A percentile compares a stretch with the other conserved stretches of the same genome.
Evolutionary conservation across 2,797 vertebrate genomes (phyloP).

Genomic region (Vireo griseus): DNA sequence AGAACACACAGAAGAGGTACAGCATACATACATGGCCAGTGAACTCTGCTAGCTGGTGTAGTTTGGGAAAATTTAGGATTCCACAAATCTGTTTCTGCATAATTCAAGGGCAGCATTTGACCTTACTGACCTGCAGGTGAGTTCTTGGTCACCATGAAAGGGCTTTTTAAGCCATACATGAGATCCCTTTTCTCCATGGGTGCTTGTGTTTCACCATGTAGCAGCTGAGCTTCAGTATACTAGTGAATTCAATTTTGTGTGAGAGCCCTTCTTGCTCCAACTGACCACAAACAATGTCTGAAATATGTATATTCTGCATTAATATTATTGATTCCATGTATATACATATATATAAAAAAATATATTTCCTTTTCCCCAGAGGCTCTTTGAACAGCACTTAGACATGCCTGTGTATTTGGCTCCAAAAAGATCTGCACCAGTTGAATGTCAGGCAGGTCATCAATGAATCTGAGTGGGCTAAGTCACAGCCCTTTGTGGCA

Average conservation of each 20-base stretch:
- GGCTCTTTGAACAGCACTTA: background rate
- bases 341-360: background rate
- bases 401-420: background rate
- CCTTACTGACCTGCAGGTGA: background rate
- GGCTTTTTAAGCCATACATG: fast-evolving
- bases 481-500: background rate
- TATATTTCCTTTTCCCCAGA: background rate
- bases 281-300: background rate
- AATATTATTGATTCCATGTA: background rate
- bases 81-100: background rate
- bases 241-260: background rate
- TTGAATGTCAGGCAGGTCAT: background rate
- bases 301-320: background rate
- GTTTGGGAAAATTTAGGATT: background rate
- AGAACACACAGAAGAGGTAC: background rate
- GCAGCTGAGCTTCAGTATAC: background rate
- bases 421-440: background rate
- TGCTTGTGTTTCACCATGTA: background rate
- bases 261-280: background rate
- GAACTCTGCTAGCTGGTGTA: background rate
- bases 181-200: background rate
- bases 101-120: background rate
- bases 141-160: background rate
- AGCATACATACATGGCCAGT: background rate
- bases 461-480: background rate